Conservation (phyloP, 2,113 vertebrate species). For the Psilopsiagon aymara region DNA sequence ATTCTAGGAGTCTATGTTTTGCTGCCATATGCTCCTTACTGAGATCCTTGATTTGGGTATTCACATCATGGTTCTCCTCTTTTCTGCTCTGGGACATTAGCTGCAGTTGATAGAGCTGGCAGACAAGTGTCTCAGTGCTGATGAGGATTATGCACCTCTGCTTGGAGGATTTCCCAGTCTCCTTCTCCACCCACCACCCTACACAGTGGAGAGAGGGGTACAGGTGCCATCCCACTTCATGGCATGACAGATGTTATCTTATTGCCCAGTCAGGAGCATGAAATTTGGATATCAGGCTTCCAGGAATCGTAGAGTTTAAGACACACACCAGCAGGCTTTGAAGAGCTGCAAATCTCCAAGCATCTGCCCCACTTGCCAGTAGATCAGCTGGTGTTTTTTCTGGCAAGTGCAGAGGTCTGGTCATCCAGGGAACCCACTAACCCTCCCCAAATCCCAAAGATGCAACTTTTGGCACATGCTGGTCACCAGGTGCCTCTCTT, state of each 20-base stretch:
- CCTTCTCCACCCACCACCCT: accelerated
- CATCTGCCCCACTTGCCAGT: not conserved
- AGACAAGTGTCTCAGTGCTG: accelerated
- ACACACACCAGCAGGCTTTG: not conserved
- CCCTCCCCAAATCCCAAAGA: not conserved
- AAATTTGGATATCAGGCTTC: not conserved
- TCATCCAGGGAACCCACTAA: not conserved
- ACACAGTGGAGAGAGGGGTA: not conserved
- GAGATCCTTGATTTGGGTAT: not conserved
- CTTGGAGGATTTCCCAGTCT: accelerated
- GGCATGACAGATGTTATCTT: not conserved
- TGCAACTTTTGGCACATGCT: not conserved
- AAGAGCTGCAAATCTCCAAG: not conserved
- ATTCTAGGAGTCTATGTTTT: not conserved
- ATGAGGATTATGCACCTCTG: not conserved
- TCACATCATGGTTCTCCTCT: not conserved
- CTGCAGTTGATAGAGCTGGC: accelerated
- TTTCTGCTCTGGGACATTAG: not conserved
- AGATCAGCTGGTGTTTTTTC: not conserved
- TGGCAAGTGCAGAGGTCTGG: not conserved
- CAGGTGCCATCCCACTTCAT: accelerated
- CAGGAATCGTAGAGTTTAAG: not conserved
- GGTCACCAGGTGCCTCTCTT: not conserved
- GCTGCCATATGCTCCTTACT: not conserved
- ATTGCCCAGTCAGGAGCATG: not conserved